Evolutionary conservation across 2,797 vertebrate species (phyloP).

Genomic region (Aeoliscus strigatus): DNA sequence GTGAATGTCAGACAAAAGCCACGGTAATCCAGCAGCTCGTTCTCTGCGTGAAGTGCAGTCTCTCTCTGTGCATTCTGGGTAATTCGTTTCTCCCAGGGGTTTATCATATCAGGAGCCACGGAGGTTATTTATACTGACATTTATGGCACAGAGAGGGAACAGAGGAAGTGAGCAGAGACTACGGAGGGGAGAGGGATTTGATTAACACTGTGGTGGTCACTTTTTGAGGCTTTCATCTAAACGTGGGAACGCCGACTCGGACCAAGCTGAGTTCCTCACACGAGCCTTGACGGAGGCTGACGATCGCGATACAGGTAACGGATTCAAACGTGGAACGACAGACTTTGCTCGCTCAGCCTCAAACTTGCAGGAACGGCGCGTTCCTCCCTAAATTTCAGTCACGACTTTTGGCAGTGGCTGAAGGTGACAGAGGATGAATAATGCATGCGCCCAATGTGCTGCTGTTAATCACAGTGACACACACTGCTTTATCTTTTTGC

Average conservation of each 20-base stretch:
- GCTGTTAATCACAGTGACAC: slow-evolving; percentile 50
- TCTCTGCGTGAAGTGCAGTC: slow-evolving; percentile 27
- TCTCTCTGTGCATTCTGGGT: slow-evolving; percentile 59
- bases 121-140: slow-evolving; percentile 64
- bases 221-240: too few species aligned
- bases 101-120: slow-evolving; percentile 57
- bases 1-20: slow-evolving; percentile 32
- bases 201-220: too few species aligned
- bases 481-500: slow-evolving; percentile 2
- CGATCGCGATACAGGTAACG: slow-evolving; percentile 6
- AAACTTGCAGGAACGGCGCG: slow-evolving; percentile 34
- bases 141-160: slow-evolving; percentile 26
- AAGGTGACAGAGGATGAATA: slow-evolving; percentile 62
- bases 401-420: slow-evolving; percentile 49
- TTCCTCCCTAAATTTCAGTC: slow-evolving; percentile 28
- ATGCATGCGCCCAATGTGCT: slow-evolving; percentile 57
- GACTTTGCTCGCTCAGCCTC: slow-evolving; percentile 46
- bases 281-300: too few species aligned
- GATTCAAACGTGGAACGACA: slow-evolving; percentile 13
- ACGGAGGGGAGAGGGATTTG: not conserved
- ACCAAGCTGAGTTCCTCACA: not conserved
- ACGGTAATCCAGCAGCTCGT: slow-evolving; percentile 45
- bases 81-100: slow-evolving; percentile 60
- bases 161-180: not conserved
- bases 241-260: too few species aligned